These are phyloP conservation scores for Drosophila tristis DNA, from an alignment of 1,140 invertebrate genomes.

Conservation along the genomic window DNA sequence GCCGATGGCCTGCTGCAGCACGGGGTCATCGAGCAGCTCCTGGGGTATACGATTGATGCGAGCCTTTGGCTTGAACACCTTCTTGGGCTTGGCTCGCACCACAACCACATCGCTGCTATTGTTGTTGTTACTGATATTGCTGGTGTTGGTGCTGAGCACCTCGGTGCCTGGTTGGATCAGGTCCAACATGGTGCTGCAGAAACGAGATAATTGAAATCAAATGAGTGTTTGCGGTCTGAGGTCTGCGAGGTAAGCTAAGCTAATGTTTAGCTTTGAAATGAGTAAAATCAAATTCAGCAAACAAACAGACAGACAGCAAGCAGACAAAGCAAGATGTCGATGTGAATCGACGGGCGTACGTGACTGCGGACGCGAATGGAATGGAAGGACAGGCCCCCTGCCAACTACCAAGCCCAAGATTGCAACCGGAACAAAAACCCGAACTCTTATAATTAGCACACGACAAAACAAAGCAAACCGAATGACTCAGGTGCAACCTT, in stretches of 20 bases:
- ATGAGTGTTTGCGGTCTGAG: not conserved
- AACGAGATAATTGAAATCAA: not conserved
- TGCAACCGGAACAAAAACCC: slow-evolving; percentile 45
- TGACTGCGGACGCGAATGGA: slow-evolving; percentile 51
- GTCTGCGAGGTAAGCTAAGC: too few species aligned
- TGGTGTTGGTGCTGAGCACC: slow-evolving; percentile 17
- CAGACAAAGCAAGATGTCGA: slow-evolving; percentile 15
- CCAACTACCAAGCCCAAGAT: not conserved
- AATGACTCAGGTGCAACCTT: slow-evolving; percentile 13
- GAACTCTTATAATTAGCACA: slow-evolving; percentile 42
- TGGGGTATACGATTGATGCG: slow-evolving; percentile 93
- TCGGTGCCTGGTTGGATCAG: slow-evolving; percentile 58
- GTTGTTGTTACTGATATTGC: slow-evolving; percentile 36
- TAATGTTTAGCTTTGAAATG: too few species aligned
- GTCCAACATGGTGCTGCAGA: slow-evolving; percentile 69
- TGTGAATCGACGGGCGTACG: slow-evolving; percentile 49
- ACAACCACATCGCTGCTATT: slow-evolving; percentile 85
- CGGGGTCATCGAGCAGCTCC: slow-evolving; percentile 91
- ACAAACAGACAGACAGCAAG: slow-evolving; percentile 13
- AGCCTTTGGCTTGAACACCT: slow-evolving; percentile 90
- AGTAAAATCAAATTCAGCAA: not conserved
- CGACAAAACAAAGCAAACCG: slow-evolving; percentile 14
- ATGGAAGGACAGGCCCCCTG: slow-evolving; percentile 43
- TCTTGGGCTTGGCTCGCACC: slow-evolving; percentile 90
- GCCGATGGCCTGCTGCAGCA: slow-evolving; percentile 90